Base-by-base conservation (phyloP, 2,888 invertebrate species). In the Hypercompe scribonia region DNA sequence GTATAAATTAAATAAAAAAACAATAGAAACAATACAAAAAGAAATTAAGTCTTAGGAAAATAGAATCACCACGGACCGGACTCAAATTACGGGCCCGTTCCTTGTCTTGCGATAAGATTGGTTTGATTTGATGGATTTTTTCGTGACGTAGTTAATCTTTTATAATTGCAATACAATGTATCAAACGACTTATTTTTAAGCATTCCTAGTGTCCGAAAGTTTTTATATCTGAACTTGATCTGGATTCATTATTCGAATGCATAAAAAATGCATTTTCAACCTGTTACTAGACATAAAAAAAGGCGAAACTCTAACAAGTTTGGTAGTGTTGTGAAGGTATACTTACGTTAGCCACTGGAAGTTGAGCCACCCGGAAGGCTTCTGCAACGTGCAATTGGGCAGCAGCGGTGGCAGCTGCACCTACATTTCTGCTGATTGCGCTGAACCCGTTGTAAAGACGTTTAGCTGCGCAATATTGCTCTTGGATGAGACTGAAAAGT, bases 391-490 rank as follows among this genome's bases (percentile, higher is more conserved):
- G 83, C 33, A 87, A 86, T 42, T 89, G 81, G 21, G 91, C 80
- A 15, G 87, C 82, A 10, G 93, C 94, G 15, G 93, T 91, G 77
- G 89, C 50, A n/a, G 84, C 84, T 0, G 94, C 92, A 0, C 86
- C 94, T 0, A 90, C 80, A 73, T 90, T 92, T 89, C 93, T 95
- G 83, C 87, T 91, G n/a, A 87, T 84, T 33, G 79, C 74, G 80
- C 84, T 86, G 77, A 86, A 86, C 0, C 91, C 90, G 71, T 71
- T 76, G 90, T 89, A 92, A 75, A 94, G 81, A 2, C 93, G 90
- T 76, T 89, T 92, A 34, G 88, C 85, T 21, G 90, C 84, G 82
- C 95, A 95, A 90, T 92, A 94, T 72, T 90, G 86, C 73, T 94
- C 93, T 72, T 92, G 87, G 70, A 92, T 31, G 42, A 90, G 83